A percentile compares a stretch with the other conserved stretches of the same genome.
Evolutionary conservation across 1,140 invertebrate genomes (phyloP).

Genomic region (Drosophila nebulosa): DNA sequence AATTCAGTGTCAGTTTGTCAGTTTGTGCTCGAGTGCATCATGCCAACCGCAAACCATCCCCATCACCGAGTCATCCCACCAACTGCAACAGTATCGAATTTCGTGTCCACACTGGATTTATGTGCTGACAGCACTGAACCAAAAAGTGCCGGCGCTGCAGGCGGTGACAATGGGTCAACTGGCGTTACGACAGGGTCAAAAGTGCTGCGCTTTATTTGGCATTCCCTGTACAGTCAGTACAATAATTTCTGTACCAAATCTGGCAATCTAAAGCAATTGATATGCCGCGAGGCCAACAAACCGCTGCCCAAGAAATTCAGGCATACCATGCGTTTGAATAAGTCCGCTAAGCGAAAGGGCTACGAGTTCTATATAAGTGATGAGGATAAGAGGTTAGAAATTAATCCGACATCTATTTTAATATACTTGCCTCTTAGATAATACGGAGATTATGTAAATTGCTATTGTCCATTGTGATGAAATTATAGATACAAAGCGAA

Average conservation of each 20-base stretch:
- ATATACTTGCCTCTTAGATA: background rate
- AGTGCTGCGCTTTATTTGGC: constrained; percentile 71
- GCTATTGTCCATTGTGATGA: constrained; percentile 44
- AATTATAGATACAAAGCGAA: constrained; percentile 37
- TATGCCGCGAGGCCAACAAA: constrained; percentile 71
- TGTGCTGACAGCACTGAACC: constrained; percentile 20
- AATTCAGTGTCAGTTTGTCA: background rate
- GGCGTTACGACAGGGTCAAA: constrained; percentile 54
- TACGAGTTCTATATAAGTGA: constrained; percentile 83
- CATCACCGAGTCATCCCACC: background rate
- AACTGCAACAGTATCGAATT: constrained; percentile 32
- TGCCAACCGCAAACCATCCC: constrained; percentile 44
- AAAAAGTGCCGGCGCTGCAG: too few species aligned
- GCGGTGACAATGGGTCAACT: background rate
- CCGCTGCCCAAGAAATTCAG: constrained; percentile 73
- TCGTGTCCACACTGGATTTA: constrained; percentile 60
- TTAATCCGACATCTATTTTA: background rate
- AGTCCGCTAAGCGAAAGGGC: constrained; percentile 81
- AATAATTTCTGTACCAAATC: constrained; percentile 57
- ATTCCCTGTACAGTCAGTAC: constrained; percentile 67
- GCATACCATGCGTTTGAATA: constrained; percentile 69
- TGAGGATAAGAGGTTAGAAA: constrained; percentile 82
- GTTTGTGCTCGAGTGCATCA: background rate
- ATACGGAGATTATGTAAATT: background rate
- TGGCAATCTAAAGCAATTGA: constrained; percentile 55